A percentile compares a stretch with the other conserved stretches of the same genome.
Conservation (phyloP, 2,888 invertebrate species). For the Brachyopa scutellaris region DNA sequence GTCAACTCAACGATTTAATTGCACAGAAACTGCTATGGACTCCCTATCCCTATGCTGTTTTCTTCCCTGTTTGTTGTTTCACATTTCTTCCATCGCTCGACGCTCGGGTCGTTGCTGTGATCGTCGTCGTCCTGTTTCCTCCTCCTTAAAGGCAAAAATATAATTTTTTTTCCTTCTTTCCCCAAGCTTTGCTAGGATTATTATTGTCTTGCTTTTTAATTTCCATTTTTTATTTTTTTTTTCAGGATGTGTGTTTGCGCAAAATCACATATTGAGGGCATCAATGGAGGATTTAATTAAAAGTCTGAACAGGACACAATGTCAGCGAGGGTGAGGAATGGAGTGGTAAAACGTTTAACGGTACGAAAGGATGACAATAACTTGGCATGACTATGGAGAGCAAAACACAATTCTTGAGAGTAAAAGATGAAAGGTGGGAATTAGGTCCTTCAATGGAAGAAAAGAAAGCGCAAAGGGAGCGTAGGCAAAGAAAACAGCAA, state of each 20-base stretch:
- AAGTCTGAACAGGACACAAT: conserved; percentile 57
- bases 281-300: conserved; percentile 67
- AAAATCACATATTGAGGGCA: conserved; percentile 60
- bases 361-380: conserved; percentile 9
- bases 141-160: conserved; percentile 15
- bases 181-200: conserved; percentile 45
- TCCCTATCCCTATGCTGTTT: too few species aligned
- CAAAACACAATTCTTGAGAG: conserved; percentile 14
- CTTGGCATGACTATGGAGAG: conserved; percentile 14
- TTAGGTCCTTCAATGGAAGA: conserved; percentile 40
- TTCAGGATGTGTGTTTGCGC: conserved; percentile 5
- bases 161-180: conserved; percentile 27
- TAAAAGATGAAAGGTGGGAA: conserved; percentile 31
- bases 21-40: conserved; percentile 53
- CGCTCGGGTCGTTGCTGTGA: too few species aligned
- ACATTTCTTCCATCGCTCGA: conserved; percentile 38
- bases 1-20: conserved; percentile 65
- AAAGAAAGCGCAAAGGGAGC: background rate
- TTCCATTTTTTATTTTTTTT: conserved; percentile 8
- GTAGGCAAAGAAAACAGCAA: conserved; percentile 4
- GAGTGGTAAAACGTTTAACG: background rate
- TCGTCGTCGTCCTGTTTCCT: background rate
- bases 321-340: conserved; percentile 6
- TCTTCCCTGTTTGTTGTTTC: conserved; percentile 35
- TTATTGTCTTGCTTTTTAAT: conserved; percentile 46